Evolutionary conservation across 2,888 invertebrate genomes (phyloP).

Genomic region (Allacma fusca): DNA sequence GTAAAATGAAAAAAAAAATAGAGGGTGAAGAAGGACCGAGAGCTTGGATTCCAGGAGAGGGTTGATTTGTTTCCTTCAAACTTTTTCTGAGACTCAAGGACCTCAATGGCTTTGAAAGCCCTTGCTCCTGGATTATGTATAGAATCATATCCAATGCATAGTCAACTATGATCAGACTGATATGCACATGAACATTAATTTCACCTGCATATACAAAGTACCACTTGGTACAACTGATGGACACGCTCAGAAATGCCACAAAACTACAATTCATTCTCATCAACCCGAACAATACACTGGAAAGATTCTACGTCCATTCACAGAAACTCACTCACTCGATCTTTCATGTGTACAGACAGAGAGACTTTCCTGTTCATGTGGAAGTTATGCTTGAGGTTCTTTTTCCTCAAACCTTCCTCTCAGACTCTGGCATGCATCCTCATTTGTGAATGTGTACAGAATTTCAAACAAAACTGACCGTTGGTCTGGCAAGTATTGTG

Average conservation of each 20-base stretch:
- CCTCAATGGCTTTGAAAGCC: background rate
- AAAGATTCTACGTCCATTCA: conserved; percentile 19
- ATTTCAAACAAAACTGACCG: background rate
- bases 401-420: conserved; percentile 1
- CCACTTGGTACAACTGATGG: background rate
- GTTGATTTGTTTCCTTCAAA: conserved; percentile 9
- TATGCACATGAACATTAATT: background rate
- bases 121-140: no score
- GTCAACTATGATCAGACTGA: background rate
- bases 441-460: conserved; percentile 1
- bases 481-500: background rate
- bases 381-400: background rate
- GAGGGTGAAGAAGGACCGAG: background rate
- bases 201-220: background rate
- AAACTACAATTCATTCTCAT: conserved; percentile 27
- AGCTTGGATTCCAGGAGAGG: conserved; percentile 17
- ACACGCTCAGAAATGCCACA: conserved; percentile 14
- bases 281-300: background rate
- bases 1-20: conserved; percentile 6
- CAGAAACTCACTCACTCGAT: background rate
- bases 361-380: background rate
- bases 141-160: no score
- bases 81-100: background rate
- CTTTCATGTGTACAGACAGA: no score
- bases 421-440: background rate